phyloP scores from a whole-genome alignment of 2,888 invertebrate species.

The Netelia melanura region DNA sequence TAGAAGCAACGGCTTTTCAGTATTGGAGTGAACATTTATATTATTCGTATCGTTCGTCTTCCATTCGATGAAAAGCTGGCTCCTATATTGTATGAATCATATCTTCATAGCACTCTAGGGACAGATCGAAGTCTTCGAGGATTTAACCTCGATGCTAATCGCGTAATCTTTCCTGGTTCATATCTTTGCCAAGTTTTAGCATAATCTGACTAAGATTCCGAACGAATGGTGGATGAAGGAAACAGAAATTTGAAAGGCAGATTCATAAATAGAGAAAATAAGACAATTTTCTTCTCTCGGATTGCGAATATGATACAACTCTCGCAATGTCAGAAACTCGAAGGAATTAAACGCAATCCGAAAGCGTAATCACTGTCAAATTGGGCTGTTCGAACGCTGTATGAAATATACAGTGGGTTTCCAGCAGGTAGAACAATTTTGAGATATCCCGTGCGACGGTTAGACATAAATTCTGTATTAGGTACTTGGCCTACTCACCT shows the following conservation, averaged over 20 bases:
- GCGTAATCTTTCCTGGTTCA: slow-evolving; percentile 8
- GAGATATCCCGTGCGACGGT: background rate
- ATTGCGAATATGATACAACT: no score
- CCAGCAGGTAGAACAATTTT: background rate
- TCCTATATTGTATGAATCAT: slow-evolving; percentile 51
- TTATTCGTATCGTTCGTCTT: slow-evolving; percentile 32
- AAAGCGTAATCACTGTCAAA: background rate
- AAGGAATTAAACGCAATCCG: background rate
- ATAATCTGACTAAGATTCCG: background rate
- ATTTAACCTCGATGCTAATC: slow-evolving; percentile 13
- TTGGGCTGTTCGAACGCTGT: background rate
- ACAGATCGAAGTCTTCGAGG: background rate
- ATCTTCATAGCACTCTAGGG: slow-evolving; percentile 28
- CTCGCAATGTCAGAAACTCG: no score
- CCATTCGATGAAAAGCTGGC: slow-evolving; percentile 14
- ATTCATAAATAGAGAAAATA: no score
- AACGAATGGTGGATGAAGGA: no score
- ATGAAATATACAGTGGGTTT: background rate
- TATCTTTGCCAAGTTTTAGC: background rate
- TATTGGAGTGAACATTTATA: slow-evolving; percentile 37
- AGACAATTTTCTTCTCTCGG: no score
- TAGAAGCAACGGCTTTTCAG: slow-evolving; percentile 32
- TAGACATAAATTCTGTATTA: slow-evolving; percentile 4
- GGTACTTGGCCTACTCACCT: background rate
- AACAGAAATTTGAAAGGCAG: no score